Evolutionary conservation across 35 echinoderm and acorn worm genomes (phyloP).

Genomic region (Amphiura filiformis): DNA sequence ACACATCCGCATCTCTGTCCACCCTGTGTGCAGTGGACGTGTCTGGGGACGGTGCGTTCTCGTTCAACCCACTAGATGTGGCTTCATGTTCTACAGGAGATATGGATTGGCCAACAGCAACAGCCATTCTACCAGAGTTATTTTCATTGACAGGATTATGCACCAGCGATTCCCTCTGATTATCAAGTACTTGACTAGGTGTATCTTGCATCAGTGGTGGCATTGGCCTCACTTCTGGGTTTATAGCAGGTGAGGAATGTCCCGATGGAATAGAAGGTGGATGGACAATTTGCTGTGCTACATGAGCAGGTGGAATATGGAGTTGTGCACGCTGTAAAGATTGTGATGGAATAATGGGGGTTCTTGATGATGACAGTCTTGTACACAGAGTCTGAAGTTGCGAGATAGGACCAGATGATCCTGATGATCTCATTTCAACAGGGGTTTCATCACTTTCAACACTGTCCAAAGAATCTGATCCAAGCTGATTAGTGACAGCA

Average conservation of each 20-base stretch:
- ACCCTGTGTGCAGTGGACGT: not conserved
- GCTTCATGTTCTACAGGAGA: not conserved
- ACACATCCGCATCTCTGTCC: not conserved
- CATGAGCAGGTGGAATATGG: not conserved
- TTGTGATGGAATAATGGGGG: not conserved
- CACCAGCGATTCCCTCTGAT: no score
- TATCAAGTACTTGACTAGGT: not conserved
- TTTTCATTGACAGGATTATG: not conserved
- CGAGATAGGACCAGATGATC: not conserved
- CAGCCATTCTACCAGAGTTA: not conserved
- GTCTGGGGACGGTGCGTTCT: not conserved
- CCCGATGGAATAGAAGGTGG: not conserved
- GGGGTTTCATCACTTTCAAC: not conserved
- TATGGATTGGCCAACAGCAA: not conserved
- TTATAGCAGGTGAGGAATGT: not conserved
- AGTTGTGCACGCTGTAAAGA: not conserved
- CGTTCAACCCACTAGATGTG: not conserved
- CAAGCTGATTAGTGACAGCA: not conserved
- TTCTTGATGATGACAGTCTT: not conserved
- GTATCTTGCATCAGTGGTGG: not conserved
- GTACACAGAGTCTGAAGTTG: not conserved
- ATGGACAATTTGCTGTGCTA: not conserved
- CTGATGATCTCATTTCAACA: not conserved
- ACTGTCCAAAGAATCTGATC: not conserved
- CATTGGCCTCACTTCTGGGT: not conserved